Conservation (phyloP, 2,113 vertebrate genomes). For the Etia nguti region DNA sequence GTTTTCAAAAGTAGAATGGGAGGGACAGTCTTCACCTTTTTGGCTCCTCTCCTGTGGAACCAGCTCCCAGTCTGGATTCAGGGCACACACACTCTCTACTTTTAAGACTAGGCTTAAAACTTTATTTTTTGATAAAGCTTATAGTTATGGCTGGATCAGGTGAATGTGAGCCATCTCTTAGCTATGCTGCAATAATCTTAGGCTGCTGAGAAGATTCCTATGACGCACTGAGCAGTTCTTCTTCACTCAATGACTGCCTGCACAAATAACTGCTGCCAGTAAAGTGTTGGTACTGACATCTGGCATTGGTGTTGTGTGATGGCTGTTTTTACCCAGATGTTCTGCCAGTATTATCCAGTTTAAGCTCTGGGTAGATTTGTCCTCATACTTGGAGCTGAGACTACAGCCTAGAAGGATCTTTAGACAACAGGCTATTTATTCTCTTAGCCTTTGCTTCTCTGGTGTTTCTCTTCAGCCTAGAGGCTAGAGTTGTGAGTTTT, state of each 20-base stretch:
- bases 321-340: background rate
- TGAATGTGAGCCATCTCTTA: background rate
- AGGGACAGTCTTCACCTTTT: background rate
- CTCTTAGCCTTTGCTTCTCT: background rate
- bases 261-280: background rate
- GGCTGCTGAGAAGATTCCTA: too few relatives aligned
- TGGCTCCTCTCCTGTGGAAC: background rate
- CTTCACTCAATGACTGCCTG: background rate
- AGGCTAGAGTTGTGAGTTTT: too few relatives aligned
- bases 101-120: background rate
- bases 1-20: background rate
- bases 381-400: background rate
- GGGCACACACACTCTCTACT: background rate
- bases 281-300: background rate
- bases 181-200: background rate
- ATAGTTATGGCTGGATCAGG: background rate
- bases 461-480: background rate
- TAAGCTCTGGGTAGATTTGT: background rate
- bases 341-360: background rate
- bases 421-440: background rate
- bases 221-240: accelerated
- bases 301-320: background rate
- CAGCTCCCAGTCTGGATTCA: background rate
- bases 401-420: background rate
- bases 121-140: background rate